Conservation (phyloP, 1,140 invertebrate genomes). For the Drosophila bipectinata region DNA sequence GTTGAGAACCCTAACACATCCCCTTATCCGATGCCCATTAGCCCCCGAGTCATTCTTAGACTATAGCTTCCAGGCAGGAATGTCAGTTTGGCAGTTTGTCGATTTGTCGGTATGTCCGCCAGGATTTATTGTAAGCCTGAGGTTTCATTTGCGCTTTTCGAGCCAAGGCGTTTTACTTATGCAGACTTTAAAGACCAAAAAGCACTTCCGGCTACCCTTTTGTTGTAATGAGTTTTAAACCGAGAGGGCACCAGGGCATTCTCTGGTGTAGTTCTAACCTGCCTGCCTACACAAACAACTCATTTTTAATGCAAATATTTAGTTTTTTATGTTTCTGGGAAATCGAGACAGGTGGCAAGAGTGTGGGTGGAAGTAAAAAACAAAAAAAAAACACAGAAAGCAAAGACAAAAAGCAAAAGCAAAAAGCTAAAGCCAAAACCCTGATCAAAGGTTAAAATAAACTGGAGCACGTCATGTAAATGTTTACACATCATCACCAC, state of each 20-base stretch:
- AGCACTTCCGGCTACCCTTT: conserved; percentile 5
- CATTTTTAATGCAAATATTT: conserved; percentile 82
- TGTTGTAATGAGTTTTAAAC: neutral
- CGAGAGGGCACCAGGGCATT: too few species aligned
- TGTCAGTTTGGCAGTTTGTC: neutral
- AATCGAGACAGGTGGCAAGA: too few species aligned
- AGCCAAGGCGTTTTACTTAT: conserved; percentile 43
- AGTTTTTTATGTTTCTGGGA: conserved; percentile 25
- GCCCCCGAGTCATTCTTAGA: conserved; percentile 30
- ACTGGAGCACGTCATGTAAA: conserved; percentile 82
- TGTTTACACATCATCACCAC: conserved; percentile 83
- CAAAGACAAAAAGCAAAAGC: conserved; percentile 1
- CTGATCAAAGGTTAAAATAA: conserved; percentile 82
- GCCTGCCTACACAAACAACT: conserved; percentile 72
- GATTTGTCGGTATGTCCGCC: neutral
- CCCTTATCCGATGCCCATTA: conserved; percentile 22
- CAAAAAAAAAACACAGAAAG: too few species aligned
- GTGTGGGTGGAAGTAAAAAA: neutral
- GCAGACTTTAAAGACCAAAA: conserved; percentile 52
- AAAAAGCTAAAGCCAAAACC: conserved; percentile 9
- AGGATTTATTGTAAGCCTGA: conserved; percentile 59
- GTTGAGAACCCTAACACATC: conserved; percentile 8
- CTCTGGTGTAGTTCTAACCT: conserved; percentile 4
- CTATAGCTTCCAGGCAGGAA: conserved; percentile 7
- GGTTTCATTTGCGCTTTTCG: conserved; percentile 64